Evolutionary conservation across 2,113 vertebrate genomes (phyloP).

Genomic region (Oxyruncus cristatus): DNA sequence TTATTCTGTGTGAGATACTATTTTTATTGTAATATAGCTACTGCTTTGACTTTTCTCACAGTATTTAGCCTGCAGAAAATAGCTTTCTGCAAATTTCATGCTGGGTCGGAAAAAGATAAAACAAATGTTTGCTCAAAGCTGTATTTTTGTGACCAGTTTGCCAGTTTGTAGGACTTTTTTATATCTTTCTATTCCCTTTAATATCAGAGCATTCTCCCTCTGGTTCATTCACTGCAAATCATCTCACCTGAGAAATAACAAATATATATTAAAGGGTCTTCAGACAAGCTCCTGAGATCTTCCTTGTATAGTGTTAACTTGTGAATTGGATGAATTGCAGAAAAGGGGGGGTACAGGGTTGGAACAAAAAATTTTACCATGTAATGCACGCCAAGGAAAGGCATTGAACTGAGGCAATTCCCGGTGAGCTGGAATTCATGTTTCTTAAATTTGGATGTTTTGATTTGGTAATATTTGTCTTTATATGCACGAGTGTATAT

Average conservation of each 20-base stretch:
- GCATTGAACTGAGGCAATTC: not conserved
- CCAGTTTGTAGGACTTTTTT: not conserved
- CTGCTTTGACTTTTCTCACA: not conserved
- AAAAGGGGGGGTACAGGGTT: rapidly evolving
- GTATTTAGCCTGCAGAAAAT: not conserved
- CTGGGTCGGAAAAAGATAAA: not conserved
- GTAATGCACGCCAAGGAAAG: not conserved
- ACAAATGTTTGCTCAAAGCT: not conserved
- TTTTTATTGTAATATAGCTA: not conserved
- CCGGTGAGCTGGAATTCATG: not conserved
- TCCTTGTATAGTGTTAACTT: not conserved
- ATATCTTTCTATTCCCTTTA: not conserved
- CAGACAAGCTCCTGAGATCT: not conserved
- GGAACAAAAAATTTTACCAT: not conserved
- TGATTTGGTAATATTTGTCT: not conserved
- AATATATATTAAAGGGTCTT: not conserved
- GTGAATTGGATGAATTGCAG: not conserved
- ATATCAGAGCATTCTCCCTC: not conserved
- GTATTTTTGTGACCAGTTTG: not conserved
- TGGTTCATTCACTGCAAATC: not conserved
- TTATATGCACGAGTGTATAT: not conserved
- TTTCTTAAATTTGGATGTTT: not conserved
- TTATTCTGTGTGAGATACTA: not conserved
- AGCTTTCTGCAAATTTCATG: not conserved
- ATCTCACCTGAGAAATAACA: not conserved